Percentiles rank a stretch among this genome's conserved stretches.
Evolutionary conservation across 2,888 invertebrate species (phyloP).

Genomic region (Caenorhabditis sp.): DNA sequence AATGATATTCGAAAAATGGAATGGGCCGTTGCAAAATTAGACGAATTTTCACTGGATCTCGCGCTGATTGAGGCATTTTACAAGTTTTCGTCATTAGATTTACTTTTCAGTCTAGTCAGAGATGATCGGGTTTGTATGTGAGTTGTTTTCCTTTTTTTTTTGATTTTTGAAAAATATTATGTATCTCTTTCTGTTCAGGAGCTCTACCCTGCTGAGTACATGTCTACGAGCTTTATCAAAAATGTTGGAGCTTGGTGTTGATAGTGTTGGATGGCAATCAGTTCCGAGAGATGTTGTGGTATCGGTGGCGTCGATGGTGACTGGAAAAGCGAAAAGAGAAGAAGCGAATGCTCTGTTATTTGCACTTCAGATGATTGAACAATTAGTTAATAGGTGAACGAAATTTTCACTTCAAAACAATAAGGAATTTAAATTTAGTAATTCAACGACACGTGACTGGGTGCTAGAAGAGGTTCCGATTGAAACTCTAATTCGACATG

Average conservation of each 20-base stretch:
- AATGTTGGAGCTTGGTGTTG: constrained; percentile 38
- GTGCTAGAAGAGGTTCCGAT: constrained; percentile 82
- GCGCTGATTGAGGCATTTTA: constrained; percentile 25
- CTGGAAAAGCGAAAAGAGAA: constrained; percentile 50
- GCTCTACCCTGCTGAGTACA: constrained; percentile 26
- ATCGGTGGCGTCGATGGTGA: constrained; percentile 34
- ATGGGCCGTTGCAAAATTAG: constrained; percentile 27
- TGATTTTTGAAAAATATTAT: background rate
- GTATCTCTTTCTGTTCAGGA: too few species aligned
- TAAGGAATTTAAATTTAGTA: constrained; percentile 11
- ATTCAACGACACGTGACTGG: constrained; percentile 24
- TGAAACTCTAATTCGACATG: constrained; percentile 80
- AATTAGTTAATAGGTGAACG: constrained; percentile 32
- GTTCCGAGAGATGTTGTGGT: constrained; percentile 37
- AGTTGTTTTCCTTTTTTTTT: background rate
- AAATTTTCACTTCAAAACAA: background rate
- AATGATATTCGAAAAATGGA: constrained; percentile 37
- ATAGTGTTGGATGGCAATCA: constrained; percentile 35
- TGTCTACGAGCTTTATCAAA: constrained; percentile 32
- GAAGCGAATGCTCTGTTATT: constrained; percentile 43
- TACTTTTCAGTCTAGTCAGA: constrained; percentile 22
- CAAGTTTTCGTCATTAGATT: constrained; percentile 23
- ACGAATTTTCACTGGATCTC: constrained; percentile 27
- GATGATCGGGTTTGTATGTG: constrained; percentile 31
- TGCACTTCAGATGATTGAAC: constrained; percentile 45